phyloP scores from a whole-genome alignment of 2,113 vertebrate genomes.

The Mustela lutreola region DNA sequence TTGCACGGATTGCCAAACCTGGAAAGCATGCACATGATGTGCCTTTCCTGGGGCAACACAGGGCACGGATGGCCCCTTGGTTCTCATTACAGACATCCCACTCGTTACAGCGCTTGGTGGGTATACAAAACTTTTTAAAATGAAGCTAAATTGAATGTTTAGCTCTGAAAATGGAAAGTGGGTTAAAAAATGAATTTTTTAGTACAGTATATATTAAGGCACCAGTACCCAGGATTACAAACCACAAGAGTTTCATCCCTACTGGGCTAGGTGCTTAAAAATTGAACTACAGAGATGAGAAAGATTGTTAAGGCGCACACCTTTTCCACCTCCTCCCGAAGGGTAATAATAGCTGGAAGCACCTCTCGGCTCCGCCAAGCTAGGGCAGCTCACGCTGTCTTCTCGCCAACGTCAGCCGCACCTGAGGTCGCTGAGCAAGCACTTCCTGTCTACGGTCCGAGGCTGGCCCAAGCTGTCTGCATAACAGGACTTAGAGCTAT shows the following conservation, averaged over 20 bases:
- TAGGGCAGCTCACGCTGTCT: background rate
- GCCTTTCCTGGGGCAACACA: background rate
- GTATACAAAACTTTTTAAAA: background rate
- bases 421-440: conserved; percentile 9
- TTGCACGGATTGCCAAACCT: background rate
- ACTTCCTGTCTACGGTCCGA: background rate
- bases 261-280: background rate
- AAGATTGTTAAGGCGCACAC: background rate
- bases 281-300: background rate
- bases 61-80: no score
- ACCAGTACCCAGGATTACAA: background rate
- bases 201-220: background rate
- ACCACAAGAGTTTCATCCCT: background rate
- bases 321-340: background rate
- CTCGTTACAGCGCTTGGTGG: background rate
- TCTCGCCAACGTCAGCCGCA: background rate
- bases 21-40: background rate
- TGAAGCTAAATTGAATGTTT: background rate
- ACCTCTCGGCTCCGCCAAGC: background rate
- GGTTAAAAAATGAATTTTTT: conserved; percentile 13
- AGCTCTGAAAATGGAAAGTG: conserved; percentile 36
- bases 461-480: background rate
- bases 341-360: no score
- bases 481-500: background rate
- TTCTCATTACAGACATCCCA: background rate